Evolutionary conservation across 2,888 invertebrate genomes (phyloP).

Genomic region (Cacoxenus indagator): DNA sequence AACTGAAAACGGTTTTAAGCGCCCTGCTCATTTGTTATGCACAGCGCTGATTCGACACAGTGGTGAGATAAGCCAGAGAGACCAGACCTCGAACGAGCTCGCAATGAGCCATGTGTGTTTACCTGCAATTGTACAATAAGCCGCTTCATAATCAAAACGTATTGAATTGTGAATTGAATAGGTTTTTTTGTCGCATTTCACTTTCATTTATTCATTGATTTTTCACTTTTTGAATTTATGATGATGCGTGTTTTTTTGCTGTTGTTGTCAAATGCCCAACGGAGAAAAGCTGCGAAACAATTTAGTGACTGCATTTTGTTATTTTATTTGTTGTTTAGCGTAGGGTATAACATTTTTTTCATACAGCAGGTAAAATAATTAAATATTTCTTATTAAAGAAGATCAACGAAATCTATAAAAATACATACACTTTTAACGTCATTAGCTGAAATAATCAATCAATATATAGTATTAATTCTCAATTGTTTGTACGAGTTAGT

Average conservation of each 20-base stretch:
- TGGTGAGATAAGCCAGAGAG: no score
- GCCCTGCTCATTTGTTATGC: not conserved
- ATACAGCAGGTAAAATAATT: no score
- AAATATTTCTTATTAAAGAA: no score
- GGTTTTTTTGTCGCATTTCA: conserved; percentile 7
- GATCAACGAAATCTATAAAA: no score
- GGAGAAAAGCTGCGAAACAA: not conserved
- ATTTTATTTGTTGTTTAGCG: no score
- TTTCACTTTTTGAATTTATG: conserved; percentile 3
- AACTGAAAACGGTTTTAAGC: not conserved
- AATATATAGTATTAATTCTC: no score
- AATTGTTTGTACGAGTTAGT: no score
- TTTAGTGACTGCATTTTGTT: no score
- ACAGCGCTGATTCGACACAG: not conserved
- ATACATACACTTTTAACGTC: no score
- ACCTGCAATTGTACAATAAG: not conserved
- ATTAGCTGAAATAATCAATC: no score
- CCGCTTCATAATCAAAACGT: not conserved
- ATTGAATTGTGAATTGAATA: not conserved
- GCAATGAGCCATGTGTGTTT: no score
- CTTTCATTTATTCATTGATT: conserved; percentile 18
- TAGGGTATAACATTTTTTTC: no score
- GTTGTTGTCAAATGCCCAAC: not conserved
- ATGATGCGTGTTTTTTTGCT: not conserved
- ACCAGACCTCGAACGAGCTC: not conserved